Evolutionary conservation across 2,113 vertebrate genomes (phyloP).

Genomic region (Vimba vimba): DNA sequence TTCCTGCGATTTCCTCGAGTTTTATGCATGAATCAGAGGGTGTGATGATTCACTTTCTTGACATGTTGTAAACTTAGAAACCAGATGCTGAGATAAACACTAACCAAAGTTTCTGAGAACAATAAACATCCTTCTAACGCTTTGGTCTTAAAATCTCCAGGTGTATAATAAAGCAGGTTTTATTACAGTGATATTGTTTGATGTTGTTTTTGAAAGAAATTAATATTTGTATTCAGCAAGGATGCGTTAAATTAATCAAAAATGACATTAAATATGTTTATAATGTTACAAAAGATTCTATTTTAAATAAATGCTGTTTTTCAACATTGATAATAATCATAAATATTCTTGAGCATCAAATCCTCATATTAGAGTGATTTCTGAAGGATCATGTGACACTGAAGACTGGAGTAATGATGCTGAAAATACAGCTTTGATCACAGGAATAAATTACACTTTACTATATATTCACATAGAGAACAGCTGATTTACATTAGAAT

Average conservation of each 20-base stretch:
- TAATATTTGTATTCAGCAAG: background rate
- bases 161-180: background rate
- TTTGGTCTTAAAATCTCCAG: background rate
- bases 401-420: too few species aligned
- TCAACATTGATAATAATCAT: background rate
- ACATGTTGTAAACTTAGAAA: constrained; percentile 14
- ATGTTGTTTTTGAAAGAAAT: background rate
- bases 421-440: too few species aligned
- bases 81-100: constrained; percentile 9
- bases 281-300: background rate
- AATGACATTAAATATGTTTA: background rate
- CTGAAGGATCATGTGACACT: background rate
- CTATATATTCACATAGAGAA: too few species aligned
- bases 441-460: too few species aligned
- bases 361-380: background rate
- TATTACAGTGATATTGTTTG: background rate
- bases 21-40: constrained; percentile 4
- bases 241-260: background rate
- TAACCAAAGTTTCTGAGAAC: background rate
- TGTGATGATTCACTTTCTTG: constrained; percentile 23
- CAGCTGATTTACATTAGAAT: accelerated
- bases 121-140: background rate
- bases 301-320: background rate
- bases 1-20: background rate
- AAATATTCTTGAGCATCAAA: background rate